Base-by-base conservation (phyloP, 2,113 vertebrate genomes). In the Phaethornis superciliosus region DNA sequence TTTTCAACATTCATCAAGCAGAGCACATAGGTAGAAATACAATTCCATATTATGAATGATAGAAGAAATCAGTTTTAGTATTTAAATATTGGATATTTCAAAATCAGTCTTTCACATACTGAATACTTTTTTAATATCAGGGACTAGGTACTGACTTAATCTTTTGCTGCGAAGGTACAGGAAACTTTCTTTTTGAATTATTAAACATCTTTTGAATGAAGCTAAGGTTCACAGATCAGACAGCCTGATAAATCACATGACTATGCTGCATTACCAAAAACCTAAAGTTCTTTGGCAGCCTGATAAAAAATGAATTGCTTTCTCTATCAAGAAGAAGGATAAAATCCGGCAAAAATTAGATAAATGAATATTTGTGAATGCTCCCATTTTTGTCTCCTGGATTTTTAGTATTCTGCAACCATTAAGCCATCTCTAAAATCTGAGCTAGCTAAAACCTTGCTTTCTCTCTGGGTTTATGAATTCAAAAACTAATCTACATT, bases 251-350 rank as follows among this genome's bases (percentile, higher is more conserved):
- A 12, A 46, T 89, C 81, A 89, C 83, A 89, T 77, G 46, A 58
- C 93, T 94, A 7, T 89, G 89, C 82, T 93, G 72, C 92, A 85
- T 84, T 94, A 95, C 65, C 22, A 62, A 80, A 96, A 90, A 67
- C 94, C 79, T 95, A 90, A 97, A 96, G 71, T 94, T 94, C 81
- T 40, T 88, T 91, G 92, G 93, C 95, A 97, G 49, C 64, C 72
- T 90, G 81, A 96, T 96, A 94, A 97, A 97, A 97, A 96, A 94
- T 93, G 15, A 89, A 95, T 96, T 96, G 83, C 59, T 93, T 24
- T 89, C 88, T 74, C 70, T 95, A 70, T 42, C 60, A 89, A 93
- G 77, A 65, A 85, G 82, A 86, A 85, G 52, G 49, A 78, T 54
- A 65, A 93, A 96, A 85, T 59, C 78, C 85, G 32, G 67, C 9